Evolutionary conservation across 2,888 invertebrate species (phyloP).

Genomic region (Meteorus colon): DNA sequence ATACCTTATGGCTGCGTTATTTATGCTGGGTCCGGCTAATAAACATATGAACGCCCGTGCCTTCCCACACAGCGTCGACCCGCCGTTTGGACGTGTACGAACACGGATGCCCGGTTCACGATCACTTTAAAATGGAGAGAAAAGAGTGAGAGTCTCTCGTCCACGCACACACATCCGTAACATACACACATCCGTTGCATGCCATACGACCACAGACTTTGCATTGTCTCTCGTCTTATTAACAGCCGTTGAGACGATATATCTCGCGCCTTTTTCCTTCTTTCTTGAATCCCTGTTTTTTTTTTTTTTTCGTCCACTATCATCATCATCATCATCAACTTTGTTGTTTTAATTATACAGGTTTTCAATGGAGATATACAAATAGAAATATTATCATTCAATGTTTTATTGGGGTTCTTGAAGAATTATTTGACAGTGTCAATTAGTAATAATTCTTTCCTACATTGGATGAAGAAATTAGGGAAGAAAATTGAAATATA

Average conservation of each 20-base stretch:
- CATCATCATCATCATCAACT: too few relatives aligned
- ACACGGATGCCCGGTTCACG: constrained; percentile 33
- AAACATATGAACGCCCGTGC: constrained; percentile 73
- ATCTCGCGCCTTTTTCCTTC: constrained; percentile 56
- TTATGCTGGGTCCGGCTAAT: constrained; percentile 73
- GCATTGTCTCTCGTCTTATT: constrained; percentile 72
- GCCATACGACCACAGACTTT: constrained; percentile 21
- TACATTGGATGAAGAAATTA: too few relatives aligned
- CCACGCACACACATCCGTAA: constrained; percentile 11
- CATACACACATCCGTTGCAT: constrained; percentile 46
- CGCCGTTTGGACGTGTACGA: constrained; percentile 38
- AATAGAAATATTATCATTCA: too few relatives aligned
- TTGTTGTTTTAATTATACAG: too few relatives aligned
- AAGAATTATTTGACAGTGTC: too few relatives aligned
- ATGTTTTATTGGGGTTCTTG: too few relatives aligned
- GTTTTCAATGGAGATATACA: too few relatives aligned
- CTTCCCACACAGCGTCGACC: constrained; percentile 60
- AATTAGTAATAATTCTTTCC: too few relatives aligned
- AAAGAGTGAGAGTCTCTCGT: constrained; percentile 12
- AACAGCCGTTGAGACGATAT: constrained; percentile 68
- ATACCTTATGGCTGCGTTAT: constrained; percentile 72
- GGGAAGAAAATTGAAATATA: too few relatives aligned
- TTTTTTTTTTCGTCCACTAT: constrained; percentile 27
- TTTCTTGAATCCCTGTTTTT: constrained; percentile 28
- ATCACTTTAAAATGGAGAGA: constrained; percentile 28